Evolutionary conservation across 2,888 invertebrate species (phyloP).

Genomic region (Idaea aversata): DNA sequence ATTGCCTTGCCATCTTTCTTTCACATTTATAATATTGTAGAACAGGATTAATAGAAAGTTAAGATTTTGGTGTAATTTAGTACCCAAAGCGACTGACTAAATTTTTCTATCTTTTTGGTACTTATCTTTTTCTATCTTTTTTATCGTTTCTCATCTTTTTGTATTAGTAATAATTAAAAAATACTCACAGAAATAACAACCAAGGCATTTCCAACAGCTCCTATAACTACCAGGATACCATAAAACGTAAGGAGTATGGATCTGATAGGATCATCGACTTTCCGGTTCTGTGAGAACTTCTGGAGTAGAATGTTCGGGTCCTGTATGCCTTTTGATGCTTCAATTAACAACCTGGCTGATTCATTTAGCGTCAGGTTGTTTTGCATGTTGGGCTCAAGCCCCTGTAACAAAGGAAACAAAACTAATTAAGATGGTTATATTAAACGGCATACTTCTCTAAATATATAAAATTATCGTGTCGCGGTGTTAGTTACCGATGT

Average conservation of each 20-base stretch:
- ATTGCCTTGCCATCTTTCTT: too few species aligned
- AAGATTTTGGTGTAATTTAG: too few species aligned
- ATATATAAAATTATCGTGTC: too few species aligned
- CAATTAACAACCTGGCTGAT: constrained; percentile 70
- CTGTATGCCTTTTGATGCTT: constrained; percentile 63
- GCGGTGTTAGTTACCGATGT: too few species aligned
- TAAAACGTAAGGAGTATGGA: constrained; percentile 85
- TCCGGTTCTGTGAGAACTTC: constrained; percentile 84
- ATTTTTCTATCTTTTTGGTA: constrained; percentile 10
- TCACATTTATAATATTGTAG: too few species aligned
- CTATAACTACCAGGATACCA: constrained; percentile 87
- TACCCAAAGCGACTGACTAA: constrained; percentile 8
- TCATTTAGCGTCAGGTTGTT: constrained; percentile 58
- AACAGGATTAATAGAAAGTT: too few species aligned
- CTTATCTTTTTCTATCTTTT: constrained; percentile 4
- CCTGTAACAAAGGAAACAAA: constrained; percentile 55
- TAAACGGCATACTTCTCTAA: too few species aligned
- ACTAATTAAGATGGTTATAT: neutral
- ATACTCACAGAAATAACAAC: constrained; percentile 85
- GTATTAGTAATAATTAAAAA: constrained; percentile 26
- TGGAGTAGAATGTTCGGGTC: constrained; percentile 76
- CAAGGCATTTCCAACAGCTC: constrained; percentile 91
- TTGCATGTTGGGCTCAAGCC: constrained; percentile 53
- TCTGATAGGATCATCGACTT: constrained; percentile 85
- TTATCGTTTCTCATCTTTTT: neutral